A percentile compares a stretch with the other conserved stretches of the same genome.
phyloP scores from a whole-genome alignment of 2,113 vertebrate species.

The Hydrolagus affinis region DNA sequence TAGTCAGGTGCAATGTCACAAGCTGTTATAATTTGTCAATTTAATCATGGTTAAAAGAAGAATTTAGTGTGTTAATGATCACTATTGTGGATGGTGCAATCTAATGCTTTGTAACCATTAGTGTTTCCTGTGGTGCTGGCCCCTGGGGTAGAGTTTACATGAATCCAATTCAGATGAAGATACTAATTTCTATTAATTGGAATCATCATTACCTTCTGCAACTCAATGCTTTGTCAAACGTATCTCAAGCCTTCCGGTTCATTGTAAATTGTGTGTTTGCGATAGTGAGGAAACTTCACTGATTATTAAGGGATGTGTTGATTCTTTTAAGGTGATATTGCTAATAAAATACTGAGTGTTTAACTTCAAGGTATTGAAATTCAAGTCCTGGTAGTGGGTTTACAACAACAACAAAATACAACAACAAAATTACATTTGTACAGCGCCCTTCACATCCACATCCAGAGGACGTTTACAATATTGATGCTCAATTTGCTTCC shows the following conservation, averaged over 20 bases:
- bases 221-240: not conserved
- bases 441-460: too few relatives aligned
- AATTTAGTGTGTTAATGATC: conserved; percentile 9
- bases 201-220: conserved; percentile 22
- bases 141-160: not conserved
- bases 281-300: not conserved
- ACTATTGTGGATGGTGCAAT: not conserved
- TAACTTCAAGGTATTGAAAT: not conserved
- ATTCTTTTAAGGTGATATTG: not conserved
- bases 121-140: not conserved
- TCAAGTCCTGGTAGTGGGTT: not conserved
- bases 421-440: too few relatives aligned
- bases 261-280: not conserved
- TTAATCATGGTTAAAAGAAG: not conserved
- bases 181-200: conserved; percentile 19
- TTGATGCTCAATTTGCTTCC: not conserved
- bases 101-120: not conserved
- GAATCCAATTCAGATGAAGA: not conserved
- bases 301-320: not conserved
- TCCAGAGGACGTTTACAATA: too few relatives aligned
- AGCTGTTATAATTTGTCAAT: not conserved
- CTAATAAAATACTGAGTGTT: not conserved
- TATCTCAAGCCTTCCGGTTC: not conserved
- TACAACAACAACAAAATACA: too few relatives aligned
- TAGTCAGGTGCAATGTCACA: not conserved